Evolutionary conservation across 2,113 vertebrate genomes (phyloP).

Genomic region (Gorsachius goisagi): DNA sequence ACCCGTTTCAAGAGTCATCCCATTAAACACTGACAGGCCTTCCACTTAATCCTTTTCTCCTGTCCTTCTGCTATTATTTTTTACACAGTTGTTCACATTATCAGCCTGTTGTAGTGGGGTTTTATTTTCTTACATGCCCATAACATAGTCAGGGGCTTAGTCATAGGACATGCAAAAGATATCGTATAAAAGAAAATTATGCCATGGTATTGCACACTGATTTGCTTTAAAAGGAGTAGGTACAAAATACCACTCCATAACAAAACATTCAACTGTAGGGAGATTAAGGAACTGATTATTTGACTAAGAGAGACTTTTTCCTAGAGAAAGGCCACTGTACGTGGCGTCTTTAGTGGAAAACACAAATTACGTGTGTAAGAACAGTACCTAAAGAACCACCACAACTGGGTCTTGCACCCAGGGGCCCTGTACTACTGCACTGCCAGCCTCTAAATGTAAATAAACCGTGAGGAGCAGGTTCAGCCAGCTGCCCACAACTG

Average conservation of each 20-base stretch:
- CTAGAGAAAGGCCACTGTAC: background rate
- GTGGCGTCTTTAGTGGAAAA: background rate
- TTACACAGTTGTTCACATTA: background rate
- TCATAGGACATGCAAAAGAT: background rate
- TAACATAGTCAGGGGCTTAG: background rate
- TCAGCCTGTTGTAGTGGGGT: background rate
- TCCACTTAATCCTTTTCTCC: background rate
- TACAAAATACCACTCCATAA: background rate
- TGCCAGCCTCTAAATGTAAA: background rate
- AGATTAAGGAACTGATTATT: background rate
- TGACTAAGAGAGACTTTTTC: background rate
- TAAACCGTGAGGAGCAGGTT: background rate
- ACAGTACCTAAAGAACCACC: background rate
- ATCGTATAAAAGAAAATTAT: background rate
- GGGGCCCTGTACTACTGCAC: background rate
- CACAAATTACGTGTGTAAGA: rapidly evolving
- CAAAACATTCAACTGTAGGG: background rate
- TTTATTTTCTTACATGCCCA: background rate
- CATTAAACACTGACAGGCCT: background rate
- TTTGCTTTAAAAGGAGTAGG: background rate
- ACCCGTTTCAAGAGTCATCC: background rate
- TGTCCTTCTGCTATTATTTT: background rate
- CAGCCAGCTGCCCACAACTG: background rate
- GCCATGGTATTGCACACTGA: rapidly evolving
- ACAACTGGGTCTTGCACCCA: background rate